Evolutionary conservation across 2,113 vertebrate species (phyloP).

Genomic region (Etheostoma spectabile): DNA sequence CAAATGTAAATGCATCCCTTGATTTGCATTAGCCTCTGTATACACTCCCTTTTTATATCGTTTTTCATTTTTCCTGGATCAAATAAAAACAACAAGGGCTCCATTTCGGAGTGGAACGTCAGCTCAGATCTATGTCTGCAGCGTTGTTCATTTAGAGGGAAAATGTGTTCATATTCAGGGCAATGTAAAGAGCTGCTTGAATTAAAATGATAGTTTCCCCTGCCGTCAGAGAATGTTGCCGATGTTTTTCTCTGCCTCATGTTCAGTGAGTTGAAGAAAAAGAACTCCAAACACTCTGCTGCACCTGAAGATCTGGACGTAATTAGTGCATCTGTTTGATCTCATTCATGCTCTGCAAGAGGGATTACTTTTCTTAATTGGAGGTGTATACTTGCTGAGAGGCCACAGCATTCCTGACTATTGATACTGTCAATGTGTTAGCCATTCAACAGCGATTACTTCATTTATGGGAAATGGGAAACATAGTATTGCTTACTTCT

Average conservation of each 20-base stretch:
- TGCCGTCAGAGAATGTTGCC: neutral
- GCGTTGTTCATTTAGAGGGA: slow-evolving; percentile 59
- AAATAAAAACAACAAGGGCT: slow-evolving; percentile 67
- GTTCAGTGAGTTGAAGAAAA: slow-evolving; percentile 16
- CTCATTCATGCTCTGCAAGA: slow-evolving; percentile 39
- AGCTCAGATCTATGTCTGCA: slow-evolving; percentile 65
- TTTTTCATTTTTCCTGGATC: slow-evolving; percentile 68
- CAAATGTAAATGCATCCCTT: slow-evolving; percentile 72
- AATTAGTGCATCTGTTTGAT: slow-evolving; percentile 59
- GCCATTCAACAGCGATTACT: slow-evolving; percentile 45
- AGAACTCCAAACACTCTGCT: slow-evolving; percentile 5
- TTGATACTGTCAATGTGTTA: slow-evolving; percentile 60
- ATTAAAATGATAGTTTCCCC: slow-evolving; percentile 29
- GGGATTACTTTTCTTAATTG: slow-evolving; percentile 48
- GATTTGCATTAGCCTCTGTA: slow-evolving; percentile 72
- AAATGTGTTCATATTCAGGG: slow-evolving; percentile 53
- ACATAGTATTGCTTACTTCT: slow-evolving; percentile 23
- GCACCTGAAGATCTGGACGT: slow-evolving; percentile 66
- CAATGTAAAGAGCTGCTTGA: slow-evolving; percentile 49
- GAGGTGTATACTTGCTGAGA: slow-evolving; percentile 43
- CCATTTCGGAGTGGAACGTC: slow-evolving; percentile 66
- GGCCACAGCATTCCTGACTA: slow-evolving; percentile 43
- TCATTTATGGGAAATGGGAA: slow-evolving; percentile 40
- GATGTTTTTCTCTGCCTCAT: slow-evolving; percentile 4
- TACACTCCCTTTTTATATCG: slow-evolving; percentile 62